Base-by-base conservation (phyloP, 1,140 invertebrate genomes). In the Macrobrachium rosenbergii region DNA sequence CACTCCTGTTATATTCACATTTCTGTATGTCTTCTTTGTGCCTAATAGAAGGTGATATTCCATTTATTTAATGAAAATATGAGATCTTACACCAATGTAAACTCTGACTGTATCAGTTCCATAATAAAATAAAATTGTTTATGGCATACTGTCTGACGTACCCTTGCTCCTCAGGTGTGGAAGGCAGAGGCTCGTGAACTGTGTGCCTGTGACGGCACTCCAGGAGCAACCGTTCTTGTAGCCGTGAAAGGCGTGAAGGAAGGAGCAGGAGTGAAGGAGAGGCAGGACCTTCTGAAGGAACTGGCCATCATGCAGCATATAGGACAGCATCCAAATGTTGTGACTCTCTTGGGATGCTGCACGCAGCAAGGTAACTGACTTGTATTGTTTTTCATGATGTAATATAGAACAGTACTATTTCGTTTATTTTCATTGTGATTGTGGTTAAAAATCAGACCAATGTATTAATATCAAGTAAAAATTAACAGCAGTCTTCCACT, bases 231-330 rank as follows among this genome's bases (percentile, higher is more conserved):
- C 7, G 93, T 95, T 69, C 93, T 96, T 69, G 96, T 96, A n/a
- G 96, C 96, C 2, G 96, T 96, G 0, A 96, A 96, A 92, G 96
- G 94, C 0, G 95, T 96, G 63, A 95, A 96, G 91, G 95, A 95
- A 88, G 94, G 94, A 67, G 95, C 95, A 10, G 94, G 94, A 6
- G 93, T 94, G 87, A 94, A 95, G 87, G 95, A 96, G 90, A 95
- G 96, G 90, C 95, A 96, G 87, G 96, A 96, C 90, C 92, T 96
- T 58, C 92, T 96, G 45, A 93, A 95, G 21, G 95, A 96, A 90
- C 94, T 96, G 80, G 94, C 94, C 90, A 96, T 97, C 81, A 97
- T 97, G 96, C 95, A 96, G 91, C 95, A 96, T 90, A 93, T 97
- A 64, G 96, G 96, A 62, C 95, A 94, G 14, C 96, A 97, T 93